Conservation (phyloP, 2,797 vertebrate species). For the Argentina silus region DNA sequence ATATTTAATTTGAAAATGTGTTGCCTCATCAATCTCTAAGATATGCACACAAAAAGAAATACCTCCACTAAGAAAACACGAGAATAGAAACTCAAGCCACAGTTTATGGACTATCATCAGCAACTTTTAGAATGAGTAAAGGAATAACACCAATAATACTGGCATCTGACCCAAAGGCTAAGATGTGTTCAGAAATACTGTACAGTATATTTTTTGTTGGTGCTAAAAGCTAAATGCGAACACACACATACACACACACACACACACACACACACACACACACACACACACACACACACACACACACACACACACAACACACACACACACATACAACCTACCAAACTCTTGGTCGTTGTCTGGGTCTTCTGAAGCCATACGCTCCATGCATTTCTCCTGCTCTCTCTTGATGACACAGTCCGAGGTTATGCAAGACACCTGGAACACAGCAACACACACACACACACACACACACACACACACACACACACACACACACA, state of each 20-base stretch:
- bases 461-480: slow-evolving; percentile 15
- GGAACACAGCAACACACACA: slow-evolving; percentile 15
- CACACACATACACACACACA: background rate
- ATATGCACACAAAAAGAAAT: background rate
- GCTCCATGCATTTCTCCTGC: slow-evolving; percentile 69
- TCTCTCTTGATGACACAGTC: slow-evolving; percentile 74
- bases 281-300: background rate
- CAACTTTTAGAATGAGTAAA: too few species aligned
- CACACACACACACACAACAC: background rate
- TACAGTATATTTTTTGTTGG: too few species aligned
- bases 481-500: slow-evolving; percentile 12
- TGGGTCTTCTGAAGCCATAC: slow-evolving; percentile 52
- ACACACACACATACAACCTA: slow-evolving; percentile 25
- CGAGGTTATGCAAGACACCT: slow-evolving; percentile 48
- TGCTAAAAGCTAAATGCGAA: background rate
- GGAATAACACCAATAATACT: too few species aligned
- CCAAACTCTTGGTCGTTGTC: slow-evolving; percentile 50
- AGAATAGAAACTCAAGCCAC: background rate
- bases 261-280: background rate
- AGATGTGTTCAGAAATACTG: too few species aligned
- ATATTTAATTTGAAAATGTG: slow-evolving; percentile 13
- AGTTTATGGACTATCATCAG: too few species aligned
- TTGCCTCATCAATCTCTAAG: background rate
- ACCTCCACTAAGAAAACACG: background rate
- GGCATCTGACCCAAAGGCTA: too few species aligned